Base-by-base conservation (phyloP, 2,888 invertebrate genomes). In the Nomada lathburiana region DNA sequence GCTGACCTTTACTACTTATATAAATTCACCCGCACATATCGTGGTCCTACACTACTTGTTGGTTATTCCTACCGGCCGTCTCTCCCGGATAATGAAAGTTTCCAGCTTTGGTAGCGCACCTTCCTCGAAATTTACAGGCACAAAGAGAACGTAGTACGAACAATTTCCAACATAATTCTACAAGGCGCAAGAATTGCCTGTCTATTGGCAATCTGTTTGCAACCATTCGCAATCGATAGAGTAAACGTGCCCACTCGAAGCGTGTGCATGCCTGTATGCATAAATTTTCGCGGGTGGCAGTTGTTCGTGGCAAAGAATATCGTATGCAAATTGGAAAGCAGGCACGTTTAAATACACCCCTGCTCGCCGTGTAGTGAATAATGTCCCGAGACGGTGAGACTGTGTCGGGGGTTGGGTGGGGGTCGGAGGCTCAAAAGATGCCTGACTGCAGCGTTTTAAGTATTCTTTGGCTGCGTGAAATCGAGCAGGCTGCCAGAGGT, bases 391-490 rank as follows among this genome's bases (percentile, higher is more conserved):
- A 44, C 42, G 72, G 72, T 64, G 63, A 60, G 59, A 63, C 23
- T 59, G 64, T 26, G 18, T 64, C 57, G 18, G 18, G 10, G 55
- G 69, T 16, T 20, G 57, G 57, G 4, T 62, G 18, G 23, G 10
- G 55, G 69, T 16, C 13, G 57, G 57, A 10, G 71, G 59, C 36
- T 68, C 47, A 52, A 77, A 83, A 83, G 83, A 83, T 76, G 76
- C 64, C 72, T 64, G 83, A 73, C 70, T 81, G 83, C 77, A 72
- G 72, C 59, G 72, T 79, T 82, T 84, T 83, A 86, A 84, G 84
- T 82, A 86, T 87, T 87, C 76, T 71, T 79, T 79, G 80, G 83
- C 76, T 76, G 76, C 64, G 74, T 75, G 76, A 81, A 84, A 85
- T 80, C 80, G 68, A 73, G 71, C 74, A 73, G 68, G 63, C 65